Base-by-base conservation (phyloP, 2,888 invertebrate genomes). In the Scrobipalpa costella region DNA sequence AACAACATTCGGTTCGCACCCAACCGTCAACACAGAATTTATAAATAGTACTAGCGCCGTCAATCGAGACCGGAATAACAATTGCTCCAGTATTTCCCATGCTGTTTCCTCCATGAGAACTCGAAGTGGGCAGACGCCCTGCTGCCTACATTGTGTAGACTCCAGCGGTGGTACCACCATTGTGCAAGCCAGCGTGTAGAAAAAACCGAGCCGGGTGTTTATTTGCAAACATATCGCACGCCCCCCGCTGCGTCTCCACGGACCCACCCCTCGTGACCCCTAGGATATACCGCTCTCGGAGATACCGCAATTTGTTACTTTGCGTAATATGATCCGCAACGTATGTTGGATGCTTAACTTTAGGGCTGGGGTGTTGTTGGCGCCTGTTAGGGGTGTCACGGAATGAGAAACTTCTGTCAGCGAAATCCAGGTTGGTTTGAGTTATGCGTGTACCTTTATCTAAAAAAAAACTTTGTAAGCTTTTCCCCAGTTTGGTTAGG, bases 181-280 rank as follows among this genome's bases (percentile, higher is more conserved):
- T 65, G 66, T 66, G 69, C 64, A 69, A 68, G 5, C 67, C 78
- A 67, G 70, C 77, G 27, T 27, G 27, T 27, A 27, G 27, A 27
- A 27, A 74, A 80, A 83, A 69, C 71, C 72, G 79, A 72, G 86
- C 86, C 89, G 86, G 87, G 84, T 90, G 90, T 88, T 87, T 90
- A 90, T 90, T 90, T 90, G 90, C 89, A 90, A 90, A 90, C 89
- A 79, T 78, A 73, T 73, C 78, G 76, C 73, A 81, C 74, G 59
- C 84, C 84, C 72, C 90, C 90, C 81, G 84, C 80, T 73, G 85
- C 65, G 76, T 71, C 34, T 67, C 66, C 62, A 65, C 75, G 71
- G 70, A 75, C 71, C 75, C 71, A 68, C 68, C 27, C 21, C 55
- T 15, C 55, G 34, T 34, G n/a, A 27, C 55, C 34, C 55, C 55